Evolutionary conservation across 2,888 invertebrate species (phyloP), one percentile per base, ranked within the genome.

Genomic region (Dysmachus trigonus): DNA sequence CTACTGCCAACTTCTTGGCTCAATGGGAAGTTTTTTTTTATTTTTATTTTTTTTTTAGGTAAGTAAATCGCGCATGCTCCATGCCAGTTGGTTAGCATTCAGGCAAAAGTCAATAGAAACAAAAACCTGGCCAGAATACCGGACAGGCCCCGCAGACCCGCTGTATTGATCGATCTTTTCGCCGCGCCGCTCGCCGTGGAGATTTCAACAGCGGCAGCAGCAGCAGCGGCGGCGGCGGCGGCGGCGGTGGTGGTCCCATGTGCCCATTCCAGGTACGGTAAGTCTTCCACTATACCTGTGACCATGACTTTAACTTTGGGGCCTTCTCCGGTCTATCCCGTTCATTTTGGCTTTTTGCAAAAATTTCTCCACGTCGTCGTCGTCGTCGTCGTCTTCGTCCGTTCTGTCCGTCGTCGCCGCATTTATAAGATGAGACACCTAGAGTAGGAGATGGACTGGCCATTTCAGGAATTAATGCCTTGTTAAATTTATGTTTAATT

Each of bases 401-500:
- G n/a, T n/a, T n/a, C n/a, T n/a, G n/a, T n/a, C n/a, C n/a, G n/a
- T n/a, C n/a, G 10, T 10, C 10, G 72, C 83, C 13, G 13, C 38
- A 35, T 22, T 38, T 27, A 22, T n/a, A 72, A 83, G 83, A 72
- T 62, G 30, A 71, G 30, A 38, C 22, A 31, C 27, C 38, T 15
- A 71, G n/a, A n/a, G n/a, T n/a, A n/a, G 71, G 38, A 27, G 81
- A 62, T 82, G 81, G 33, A 82, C 38, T 83, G 72, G 47, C 83
- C 35, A 72, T 83, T 83, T 72, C 72, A 72, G 72, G 72, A 83
- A 83, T 83, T 72, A 72, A 83, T 72, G 72, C 72, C 72, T 83
- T 83, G 83, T 83, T 72, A 83, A 83, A 83, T 83, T 83, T 83
- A 83, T 83, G 83, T 72, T 72, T 83, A 72, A 83, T 83, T 83